phyloP scores from a whole-genome alignment of 1,140 invertebrate genomes.

The Whitmania pigra region DNA sequence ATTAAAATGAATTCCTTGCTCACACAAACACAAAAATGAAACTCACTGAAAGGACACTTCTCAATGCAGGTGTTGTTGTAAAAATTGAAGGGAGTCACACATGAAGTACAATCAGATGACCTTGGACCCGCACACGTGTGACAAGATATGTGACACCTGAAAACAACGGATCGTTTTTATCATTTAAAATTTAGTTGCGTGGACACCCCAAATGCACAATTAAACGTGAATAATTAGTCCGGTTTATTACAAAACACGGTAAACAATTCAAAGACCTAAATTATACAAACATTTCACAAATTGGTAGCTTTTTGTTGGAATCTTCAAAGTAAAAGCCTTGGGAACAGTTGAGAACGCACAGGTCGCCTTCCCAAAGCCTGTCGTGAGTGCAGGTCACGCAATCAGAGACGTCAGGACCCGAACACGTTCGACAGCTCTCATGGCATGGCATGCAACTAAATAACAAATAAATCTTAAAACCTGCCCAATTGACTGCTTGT shows the following conservation, averaged over 20 bases:
- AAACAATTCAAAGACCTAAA: background rate
- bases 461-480: background rate
- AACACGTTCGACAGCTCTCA: conserved; percentile 19
- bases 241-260: background rate
- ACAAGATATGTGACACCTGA: conserved; percentile 22
- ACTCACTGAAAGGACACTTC: conserved; percentile 18
- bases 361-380: conserved; percentile 12
- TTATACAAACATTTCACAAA: background rate
- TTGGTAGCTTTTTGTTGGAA: background rate
- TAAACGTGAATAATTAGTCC: background rate
- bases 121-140: conserved; percentile 15
- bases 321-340: conserved; percentile 13
- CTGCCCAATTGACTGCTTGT: too few species aligned
- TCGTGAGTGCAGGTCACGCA: conserved; percentile 10
- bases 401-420: background rate
- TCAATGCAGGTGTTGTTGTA: conserved; percentile 8
- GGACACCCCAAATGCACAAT: background rate
- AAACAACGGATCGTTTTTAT: background rate
- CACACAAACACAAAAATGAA: too few species aligned
- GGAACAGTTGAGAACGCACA: conserved; percentile 19
- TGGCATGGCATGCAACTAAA: conserved; percentile 20
- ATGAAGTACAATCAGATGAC: conserved; percentile 14
- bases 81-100: conserved; percentile 17
- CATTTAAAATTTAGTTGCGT: background rate
- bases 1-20: too few species aligned